Base-by-base conservation (phyloP, 2,797 vertebrate genomes). In the Macrochelys suwanniensis region DNA sequence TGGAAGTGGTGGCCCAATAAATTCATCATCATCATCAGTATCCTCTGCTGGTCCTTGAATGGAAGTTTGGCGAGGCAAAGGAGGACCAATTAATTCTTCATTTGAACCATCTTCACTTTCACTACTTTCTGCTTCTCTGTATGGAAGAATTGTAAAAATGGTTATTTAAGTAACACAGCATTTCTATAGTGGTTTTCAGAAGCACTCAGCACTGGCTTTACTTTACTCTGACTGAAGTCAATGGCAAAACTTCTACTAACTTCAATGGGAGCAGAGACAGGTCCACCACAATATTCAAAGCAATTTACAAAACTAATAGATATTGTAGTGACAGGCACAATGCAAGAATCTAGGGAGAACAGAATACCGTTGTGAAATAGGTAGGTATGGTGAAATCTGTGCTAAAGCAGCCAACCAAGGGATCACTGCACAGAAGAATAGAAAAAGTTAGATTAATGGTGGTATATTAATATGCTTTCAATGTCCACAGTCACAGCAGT, bases 1-100 rank as follows among this genome's bases (percentile, higher is more conserved):
- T 6, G 99, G 98, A 91, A 98, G 98, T 16, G 99, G 98, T 11
- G 98, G 98, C 15, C 98, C 98, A 6, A 99, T 98, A 26, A 98
- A 93, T 28, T 98, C 97, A 31, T 98, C 98, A 8, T 98, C 97
- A 13, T 98, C 97, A 11, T 97, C 96, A 50, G 87, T 78, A 42
- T 97, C 97, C 10, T 96, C 96, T 7, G 87, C 33, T 31, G 90
- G 87, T 80, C 65, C 83, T 68, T 95, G 94, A 33, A 78, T 79
- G 84, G 80, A 86, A 78, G 88, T 84, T 80, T 96, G 97, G 28
- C 95, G 90, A 11, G 98, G 99, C 37, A 96, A 45, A 1, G 98
- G 98, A 81, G 99, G 99, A 26, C 98, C 99, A 85, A 98, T 98
- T 47, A 98, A 84, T 6, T 98, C 98, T 13, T 99, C 98, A 90